Evolutionary conservation across 2,113 vertebrate genomes (phyloP).

Genomic region (Syngnathoides biaculeatus): DNA sequence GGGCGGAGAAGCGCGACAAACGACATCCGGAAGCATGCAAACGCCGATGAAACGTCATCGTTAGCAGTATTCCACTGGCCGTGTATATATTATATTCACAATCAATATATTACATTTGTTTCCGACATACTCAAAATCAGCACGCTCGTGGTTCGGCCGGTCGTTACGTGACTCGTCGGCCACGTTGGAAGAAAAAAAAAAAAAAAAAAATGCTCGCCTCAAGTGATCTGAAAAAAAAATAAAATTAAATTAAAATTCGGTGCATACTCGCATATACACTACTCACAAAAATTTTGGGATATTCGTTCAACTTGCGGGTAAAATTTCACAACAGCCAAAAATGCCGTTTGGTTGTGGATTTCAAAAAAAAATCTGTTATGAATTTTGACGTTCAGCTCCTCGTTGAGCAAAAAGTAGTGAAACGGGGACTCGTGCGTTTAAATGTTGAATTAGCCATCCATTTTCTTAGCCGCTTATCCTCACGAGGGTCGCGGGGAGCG

Average conservation of each 20-base stretch:
- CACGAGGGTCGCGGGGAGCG: no score
- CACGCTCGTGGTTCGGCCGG: conserved; percentile 47
- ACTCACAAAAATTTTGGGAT: neutral
- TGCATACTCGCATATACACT: neutral
- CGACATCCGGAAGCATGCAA: conserved; percentile 57
- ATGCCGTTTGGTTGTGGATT: neutral
- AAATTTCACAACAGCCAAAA: neutral
- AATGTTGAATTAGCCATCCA: no score
- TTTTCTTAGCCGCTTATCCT: no score
- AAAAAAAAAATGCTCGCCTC: no score
- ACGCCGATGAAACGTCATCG: conserved; percentile 37
- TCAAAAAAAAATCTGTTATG: no score
- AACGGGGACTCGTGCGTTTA: no score
- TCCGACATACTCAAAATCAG: conserved; percentile 45
- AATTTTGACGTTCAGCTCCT: no score
- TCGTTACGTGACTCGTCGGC: conserved; percentile 18
- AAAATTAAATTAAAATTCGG: neutral
- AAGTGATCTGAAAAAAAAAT: neutral
- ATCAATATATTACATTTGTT: conserved; percentile 74
- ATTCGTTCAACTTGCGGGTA: neutral
- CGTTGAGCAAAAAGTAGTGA: no score
- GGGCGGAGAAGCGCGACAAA: conserved; percentile 55
- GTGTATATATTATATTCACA: conserved; percentile 71
- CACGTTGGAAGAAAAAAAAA: no score
- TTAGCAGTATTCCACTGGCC: conserved; percentile 52